These are phyloP conservation scores for Scarus forsteni DNA, from an alignment of 2,797 vertebrate species.

Conservation along the genomic window DNA sequence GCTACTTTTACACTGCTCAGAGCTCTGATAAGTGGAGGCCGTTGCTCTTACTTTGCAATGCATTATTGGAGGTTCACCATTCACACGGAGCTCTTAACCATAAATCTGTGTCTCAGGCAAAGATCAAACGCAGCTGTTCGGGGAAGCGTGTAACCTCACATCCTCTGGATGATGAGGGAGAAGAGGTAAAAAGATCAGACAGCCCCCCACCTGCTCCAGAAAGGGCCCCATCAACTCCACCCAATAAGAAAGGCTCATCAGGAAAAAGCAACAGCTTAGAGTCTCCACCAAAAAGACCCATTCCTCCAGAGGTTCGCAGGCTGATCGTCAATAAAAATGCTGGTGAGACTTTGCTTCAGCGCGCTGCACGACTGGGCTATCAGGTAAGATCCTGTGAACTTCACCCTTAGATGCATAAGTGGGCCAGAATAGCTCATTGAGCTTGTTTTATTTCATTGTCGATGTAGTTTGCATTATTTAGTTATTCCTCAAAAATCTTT, in stretches of 20 bases:
- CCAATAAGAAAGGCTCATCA: slow-evolving; percentile 79
- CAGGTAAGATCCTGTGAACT: slow-evolving; percentile 82
- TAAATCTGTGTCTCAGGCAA: slow-evolving; percentile 80
- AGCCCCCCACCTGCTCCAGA: slow-evolving; percentile 80
- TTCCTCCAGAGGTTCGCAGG: slow-evolving; percentile 94
- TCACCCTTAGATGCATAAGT: too few relatives aligned
- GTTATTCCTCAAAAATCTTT: too few relatives aligned
- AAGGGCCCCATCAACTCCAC: slow-evolving; percentile 65
- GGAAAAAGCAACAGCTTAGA: slow-evolving; percentile 79
- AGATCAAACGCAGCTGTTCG: slow-evolving; percentile 83
- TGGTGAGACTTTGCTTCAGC: slow-evolving; percentile 95
- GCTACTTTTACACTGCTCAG: slow-evolving; percentile 31
- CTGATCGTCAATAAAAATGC: slow-evolving; percentile 99
- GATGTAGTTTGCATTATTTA: too few relatives aligned
- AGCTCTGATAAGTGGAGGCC: slow-evolving; percentile 18
- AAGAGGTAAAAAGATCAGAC: slow-evolving; percentile 78
- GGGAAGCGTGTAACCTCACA: slow-evolving; percentile 79
- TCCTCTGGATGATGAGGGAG: slow-evolving; percentile 70
- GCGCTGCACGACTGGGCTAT: slow-evolving; percentile 95
- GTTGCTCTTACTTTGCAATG: slow-evolving; percentile 31
- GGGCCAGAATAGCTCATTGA: too few relatives aligned
- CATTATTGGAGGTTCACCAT: slow-evolving; percentile 31
- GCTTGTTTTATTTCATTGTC: too few relatives aligned
- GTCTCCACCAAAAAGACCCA: slow-evolving; percentile 79
- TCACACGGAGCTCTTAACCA: slow-evolving; percentile 35